phyloP scores from a whole-genome alignment of 2,888 invertebrate genomes.

The Dendrolimus pini region DNA sequence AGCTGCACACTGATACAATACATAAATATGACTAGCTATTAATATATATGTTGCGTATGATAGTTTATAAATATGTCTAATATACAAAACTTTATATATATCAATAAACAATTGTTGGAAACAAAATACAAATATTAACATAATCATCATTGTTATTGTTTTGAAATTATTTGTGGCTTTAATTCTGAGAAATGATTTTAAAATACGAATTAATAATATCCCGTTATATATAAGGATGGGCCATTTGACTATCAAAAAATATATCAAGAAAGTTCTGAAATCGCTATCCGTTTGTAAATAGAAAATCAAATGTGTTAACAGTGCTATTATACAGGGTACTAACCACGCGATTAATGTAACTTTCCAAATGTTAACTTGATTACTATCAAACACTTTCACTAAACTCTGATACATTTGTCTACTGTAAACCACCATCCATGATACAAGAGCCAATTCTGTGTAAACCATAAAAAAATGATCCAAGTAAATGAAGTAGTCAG shows the following conservation, averaged over 20 bases:
- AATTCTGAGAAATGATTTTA: slow-evolving; percentile 38
- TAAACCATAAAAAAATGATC: slow-evolving; percentile 32
- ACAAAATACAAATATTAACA: slow-evolving; percentile 51
- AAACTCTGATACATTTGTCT: slow-evolving; percentile 51
- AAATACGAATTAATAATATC: slow-evolving; percentile 34
- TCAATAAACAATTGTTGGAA: slow-evolving; percentile 50
- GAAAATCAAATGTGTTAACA: slow-evolving; percentile 17
- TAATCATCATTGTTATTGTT: slow-evolving; percentile 44
- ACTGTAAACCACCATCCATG: slow-evolving; percentile 60
- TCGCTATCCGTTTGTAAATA: slow-evolving; percentile 13
- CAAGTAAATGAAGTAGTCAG: slow-evolving; percentile 16
- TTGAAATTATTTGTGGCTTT: slow-evolving; percentile 31
- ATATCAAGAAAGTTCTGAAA: slow-evolving; percentile 23
- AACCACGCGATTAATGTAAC: slow-evolving; percentile 42
- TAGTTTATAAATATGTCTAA: slow-evolving; percentile 16
- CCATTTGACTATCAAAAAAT: slow-evolving; percentile 46
- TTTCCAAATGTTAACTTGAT: slow-evolving; percentile 29
- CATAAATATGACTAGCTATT: slow-evolving; percentile 26
- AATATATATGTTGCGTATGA: slow-evolving; percentile 13
- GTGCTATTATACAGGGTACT: slow-evolving; percentile 27
- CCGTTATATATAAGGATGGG: slow-evolving; percentile 47
- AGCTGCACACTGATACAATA: slow-evolving; percentile 50
- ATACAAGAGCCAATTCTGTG: slow-evolving; percentile 42
- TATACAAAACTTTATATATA: slow-evolving; percentile 34
- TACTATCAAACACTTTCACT: slow-evolving; percentile 42